phyloP scores from a whole-genome alignment of 2,113 vertebrate genomes.

The Trachemys scripta region DNA sequence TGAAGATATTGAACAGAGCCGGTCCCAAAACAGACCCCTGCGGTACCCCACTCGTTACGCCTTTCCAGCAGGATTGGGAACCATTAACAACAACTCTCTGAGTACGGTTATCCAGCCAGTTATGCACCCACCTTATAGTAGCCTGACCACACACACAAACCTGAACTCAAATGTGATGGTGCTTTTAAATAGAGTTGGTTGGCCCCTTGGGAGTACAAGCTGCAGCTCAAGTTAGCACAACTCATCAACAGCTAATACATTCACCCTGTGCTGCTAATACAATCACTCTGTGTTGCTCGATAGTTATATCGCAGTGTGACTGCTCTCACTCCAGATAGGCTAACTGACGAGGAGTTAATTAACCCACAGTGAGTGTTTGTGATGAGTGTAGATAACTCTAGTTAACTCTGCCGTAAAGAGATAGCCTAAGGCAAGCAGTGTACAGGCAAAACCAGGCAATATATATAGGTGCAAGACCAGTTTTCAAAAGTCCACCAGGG shows the following conservation, averaged over 20 bases:
- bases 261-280: neutral
- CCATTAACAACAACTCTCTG: no score
- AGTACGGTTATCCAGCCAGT: no score
- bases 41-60: no score
- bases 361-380: neutral
- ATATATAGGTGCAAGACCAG: neutral
- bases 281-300: neutral
- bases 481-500: neutral
- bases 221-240: neutral
- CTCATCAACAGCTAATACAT: slow-evolving; percentile 1
- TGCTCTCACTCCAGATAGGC: neutral
- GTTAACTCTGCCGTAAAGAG: neutral
- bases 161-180: neutral
- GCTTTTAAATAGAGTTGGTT: neutral
- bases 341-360: neutral
- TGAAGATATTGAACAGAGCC: no score
- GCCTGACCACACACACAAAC: slow-evolving; percentile 21
- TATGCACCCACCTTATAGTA: no score
- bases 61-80: no score
- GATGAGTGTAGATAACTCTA: neutral
- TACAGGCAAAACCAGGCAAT: accelerated
- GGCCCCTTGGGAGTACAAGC: neutral
- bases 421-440: neutral
- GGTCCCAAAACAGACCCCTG: no score
- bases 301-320: neutral